Evolutionary conservation across 1,140 invertebrate genomes (phyloP).

Genomic region (Zophobas atratus): DNA sequence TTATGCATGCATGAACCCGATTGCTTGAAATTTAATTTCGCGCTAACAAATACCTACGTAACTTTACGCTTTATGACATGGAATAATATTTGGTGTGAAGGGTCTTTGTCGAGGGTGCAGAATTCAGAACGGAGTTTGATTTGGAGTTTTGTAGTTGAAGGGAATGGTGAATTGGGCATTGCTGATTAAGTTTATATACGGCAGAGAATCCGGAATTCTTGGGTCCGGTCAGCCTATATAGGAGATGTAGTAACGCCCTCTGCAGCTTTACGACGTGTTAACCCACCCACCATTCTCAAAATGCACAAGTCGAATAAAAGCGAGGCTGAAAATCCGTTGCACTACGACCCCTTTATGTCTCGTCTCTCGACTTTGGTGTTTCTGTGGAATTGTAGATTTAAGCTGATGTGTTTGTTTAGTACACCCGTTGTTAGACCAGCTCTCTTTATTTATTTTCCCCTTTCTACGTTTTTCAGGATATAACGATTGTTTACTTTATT

Average conservation of each 20-base stretch:
- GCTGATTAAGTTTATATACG: conserved; percentile 40
- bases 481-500: conserved; percentile 47
- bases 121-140: conserved; percentile 20
- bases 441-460: conserved; percentile 48
- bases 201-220: conserved; percentile 24
- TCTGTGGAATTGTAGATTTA: conserved; percentile 47
- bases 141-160: conserved; percentile 26
- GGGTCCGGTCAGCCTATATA: conserved; percentile 35
- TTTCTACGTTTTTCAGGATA: conserved; percentile 44
- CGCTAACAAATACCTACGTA: too few species aligned
- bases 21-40: neutral
- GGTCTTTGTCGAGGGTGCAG: neutral
- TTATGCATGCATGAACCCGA: too few species aligned
- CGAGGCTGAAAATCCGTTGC: conserved; percentile 31
- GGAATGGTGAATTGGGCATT: conserved; percentile 31
- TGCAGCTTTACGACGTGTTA: conserved; percentile 50
- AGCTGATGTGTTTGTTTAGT: conserved; percentile 49
- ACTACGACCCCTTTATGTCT: conserved; percentile 22
- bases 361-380: conserved; percentile 25
- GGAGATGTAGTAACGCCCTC: conserved; percentile 42
- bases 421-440: conserved; percentile 41
- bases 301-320: conserved; percentile 49
- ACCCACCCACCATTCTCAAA: conserved; percentile 49
- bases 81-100: neutral
- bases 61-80: too few species aligned